Base-by-base conservation (phyloP, 2,888 invertebrate species). In the Volucella bombylans region DNA sequence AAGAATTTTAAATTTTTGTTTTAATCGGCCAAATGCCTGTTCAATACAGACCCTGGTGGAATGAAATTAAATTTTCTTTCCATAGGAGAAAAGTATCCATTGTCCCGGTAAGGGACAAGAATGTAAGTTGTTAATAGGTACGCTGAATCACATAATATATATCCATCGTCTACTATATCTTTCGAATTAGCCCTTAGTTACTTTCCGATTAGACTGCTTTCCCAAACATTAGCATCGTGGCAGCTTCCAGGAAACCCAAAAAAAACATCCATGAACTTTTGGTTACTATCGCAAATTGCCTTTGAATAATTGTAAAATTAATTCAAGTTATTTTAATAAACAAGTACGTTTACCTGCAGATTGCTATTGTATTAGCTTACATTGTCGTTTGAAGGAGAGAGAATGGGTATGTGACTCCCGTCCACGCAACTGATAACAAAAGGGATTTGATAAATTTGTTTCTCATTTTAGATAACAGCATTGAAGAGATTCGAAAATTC, bases 261-360 rank as follows among this genome's bases (percentile, higher is more conserved):
- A 23, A 23, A 23, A 23, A 23, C 23, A 23, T 23, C 23, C 23
- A 23, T 23, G 23, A 23, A 23, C 12, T 47, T 62, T 45, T 62
- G 62, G 18, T 62, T 62, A 12, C 62, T 62, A 47, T 62, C 62
- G 47, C 47, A 62, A 62, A 62, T 62, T 45, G 62, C 47, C 62
- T 62, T 14, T 62, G 45, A 18, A 62, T 47, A n/a, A n/a, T n/a
- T 39, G 1, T 2, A 52, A 6, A 4, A 14, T 52, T 52, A 4
- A 14, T 18, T 52, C 1, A 45, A 45, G 23, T 23, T 2, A 23
- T 4, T 23, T 23, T 23, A 23, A 23, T 23, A 4, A 23, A 3
- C 23, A 0, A 23, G 0, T 0, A 23, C 23, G 4, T 23, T 23
- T 23, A 23, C 23, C 23, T 23, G 52, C 4, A 52, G 52, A 52